Conservation (phyloP, 1,140 invertebrate species). For the Drosophila orosa region DNA sequence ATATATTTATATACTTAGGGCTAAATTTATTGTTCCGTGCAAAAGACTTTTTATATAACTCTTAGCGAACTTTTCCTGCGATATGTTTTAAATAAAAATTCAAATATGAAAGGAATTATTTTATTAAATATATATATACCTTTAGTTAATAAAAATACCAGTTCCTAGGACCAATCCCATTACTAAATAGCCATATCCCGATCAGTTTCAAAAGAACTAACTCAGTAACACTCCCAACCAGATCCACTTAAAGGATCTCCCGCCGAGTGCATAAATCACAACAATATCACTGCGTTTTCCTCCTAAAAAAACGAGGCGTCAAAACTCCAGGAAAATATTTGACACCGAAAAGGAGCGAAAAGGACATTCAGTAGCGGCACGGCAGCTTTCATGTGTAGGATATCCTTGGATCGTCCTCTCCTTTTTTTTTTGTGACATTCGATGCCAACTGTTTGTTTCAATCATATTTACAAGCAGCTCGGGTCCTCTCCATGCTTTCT, state of each 20-base stretch:
- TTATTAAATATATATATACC: neutral
- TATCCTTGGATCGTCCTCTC: slow-evolving; percentile 36
- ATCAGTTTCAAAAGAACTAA: neutral
- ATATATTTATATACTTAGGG: too few relatives aligned
- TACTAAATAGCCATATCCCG: neutral
- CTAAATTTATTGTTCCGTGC: too few relatives aligned
- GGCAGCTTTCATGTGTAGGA: slow-evolving; percentile 62
- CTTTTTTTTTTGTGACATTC: slow-evolving; percentile 14
- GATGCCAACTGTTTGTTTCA: slow-evolving; percentile 72
- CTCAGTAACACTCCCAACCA: neutral
- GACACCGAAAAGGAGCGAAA: slow-evolving; percentile 41
- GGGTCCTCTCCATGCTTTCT: slow-evolving; percentile 51
- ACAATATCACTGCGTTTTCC: slow-evolving; percentile 35
- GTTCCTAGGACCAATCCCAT: neutral
- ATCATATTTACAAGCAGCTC: slow-evolving; percentile 69
- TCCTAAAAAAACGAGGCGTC: slow-evolving; percentile 45
- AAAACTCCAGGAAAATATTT: slow-evolving; percentile 68
- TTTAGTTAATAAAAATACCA: neutral
- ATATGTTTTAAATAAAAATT: too few relatives aligned
- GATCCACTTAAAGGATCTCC: slow-evolving; percentile 22
- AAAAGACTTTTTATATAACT: too few relatives aligned
- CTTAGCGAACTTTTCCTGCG: too few relatives aligned
- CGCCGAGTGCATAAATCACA: slow-evolving; percentile 54
- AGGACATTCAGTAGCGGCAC: slow-evolving; percentile 56
- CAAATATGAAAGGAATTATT: too few relatives aligned